A percentile compares a stretch with the other conserved stretches of the same genome.
Conservation (phyloP, 1,140 invertebrate species). For the Drosophila fuyamai region DNA sequence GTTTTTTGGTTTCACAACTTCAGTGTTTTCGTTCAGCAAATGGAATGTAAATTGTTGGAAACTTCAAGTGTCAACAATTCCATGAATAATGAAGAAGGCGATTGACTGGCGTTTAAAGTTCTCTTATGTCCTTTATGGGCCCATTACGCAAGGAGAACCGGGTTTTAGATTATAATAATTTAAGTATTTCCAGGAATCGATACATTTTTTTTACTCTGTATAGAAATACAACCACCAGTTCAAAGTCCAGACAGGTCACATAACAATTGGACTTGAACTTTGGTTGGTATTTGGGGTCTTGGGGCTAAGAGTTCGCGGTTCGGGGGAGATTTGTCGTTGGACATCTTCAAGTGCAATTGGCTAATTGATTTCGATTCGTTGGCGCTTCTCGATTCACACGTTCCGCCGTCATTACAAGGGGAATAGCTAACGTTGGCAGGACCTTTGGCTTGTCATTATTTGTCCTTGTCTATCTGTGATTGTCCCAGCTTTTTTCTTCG, state of each 20-base stretch:
- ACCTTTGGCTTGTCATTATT: constrained; percentile 71
- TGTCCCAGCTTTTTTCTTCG: constrained; percentile 14
- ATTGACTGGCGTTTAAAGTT: background rate
- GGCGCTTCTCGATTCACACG: constrained; percentile 66
- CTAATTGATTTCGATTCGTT: constrained; percentile 81
- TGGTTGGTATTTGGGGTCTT: constrained; percentile 1
- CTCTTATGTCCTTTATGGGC: too few relatives aligned
- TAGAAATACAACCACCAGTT: constrained; percentile 17
- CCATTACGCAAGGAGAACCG: too few relatives aligned
- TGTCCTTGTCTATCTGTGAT: constrained; percentile 68
- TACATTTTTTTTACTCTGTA: too few relatives aligned
- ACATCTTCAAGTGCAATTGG: constrained; percentile 78
- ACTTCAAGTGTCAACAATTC: background rate
- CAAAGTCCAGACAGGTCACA: constrained; percentile 52
- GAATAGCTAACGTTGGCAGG: constrained; percentile 72
- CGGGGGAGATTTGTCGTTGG: constrained; percentile 21
- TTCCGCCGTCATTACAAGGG: constrained; percentile 12
- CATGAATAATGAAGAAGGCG: background rate
- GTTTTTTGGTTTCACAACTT: background rate
- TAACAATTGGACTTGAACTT: constrained; percentile 50
- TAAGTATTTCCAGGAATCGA: background rate
- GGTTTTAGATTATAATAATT: too few relatives aligned
- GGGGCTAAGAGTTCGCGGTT: background rate
- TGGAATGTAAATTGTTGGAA: background rate
- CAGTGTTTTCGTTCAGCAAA: constrained; percentile 5